Evolutionary conservation across 2,797 vertebrate genomes (phyloP).

Genomic region (Tenualosa thibaudeaui): DNA sequence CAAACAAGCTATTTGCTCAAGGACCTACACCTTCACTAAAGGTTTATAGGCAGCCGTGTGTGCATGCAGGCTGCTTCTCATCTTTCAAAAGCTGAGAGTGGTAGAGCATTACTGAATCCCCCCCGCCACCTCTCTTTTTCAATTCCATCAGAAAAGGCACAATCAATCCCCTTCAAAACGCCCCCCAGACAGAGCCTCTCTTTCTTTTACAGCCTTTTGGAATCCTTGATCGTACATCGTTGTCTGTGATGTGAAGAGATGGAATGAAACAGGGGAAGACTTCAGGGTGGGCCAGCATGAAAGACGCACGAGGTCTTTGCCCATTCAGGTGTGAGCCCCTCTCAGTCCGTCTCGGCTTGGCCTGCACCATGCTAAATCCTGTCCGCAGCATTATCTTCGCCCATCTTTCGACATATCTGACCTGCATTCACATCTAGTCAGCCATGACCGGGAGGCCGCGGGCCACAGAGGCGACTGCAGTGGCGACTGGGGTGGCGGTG

Average conservation of each 20-base stretch:
- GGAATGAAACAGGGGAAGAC: neutral
- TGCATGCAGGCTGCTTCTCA: neutral
- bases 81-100: neutral
- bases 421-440: neutral
- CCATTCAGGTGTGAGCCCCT: neutral
- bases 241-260: neutral
- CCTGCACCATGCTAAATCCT: neutral
- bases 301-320: neutral
- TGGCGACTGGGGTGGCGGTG: neutral
- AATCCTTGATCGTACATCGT: neutral
- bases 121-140: neutral
- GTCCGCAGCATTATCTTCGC: neutral
- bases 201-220: neutral
- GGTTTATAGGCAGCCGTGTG: neutral
- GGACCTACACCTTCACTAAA: neutral
- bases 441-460: neutral
- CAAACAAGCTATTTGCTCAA: conserved; percentile 7
- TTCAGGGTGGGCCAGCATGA: neutral
- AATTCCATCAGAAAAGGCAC: neutral
- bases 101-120: neutral
- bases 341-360: neutral
- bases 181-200: neutral
- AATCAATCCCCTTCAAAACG: neutral
- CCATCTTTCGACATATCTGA: neutral
- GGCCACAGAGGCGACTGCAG: neutral